Evolutionary conservation across 1,140 invertebrate species (phyloP).

Genomic region (Cecropterus lyciades): DNA sequence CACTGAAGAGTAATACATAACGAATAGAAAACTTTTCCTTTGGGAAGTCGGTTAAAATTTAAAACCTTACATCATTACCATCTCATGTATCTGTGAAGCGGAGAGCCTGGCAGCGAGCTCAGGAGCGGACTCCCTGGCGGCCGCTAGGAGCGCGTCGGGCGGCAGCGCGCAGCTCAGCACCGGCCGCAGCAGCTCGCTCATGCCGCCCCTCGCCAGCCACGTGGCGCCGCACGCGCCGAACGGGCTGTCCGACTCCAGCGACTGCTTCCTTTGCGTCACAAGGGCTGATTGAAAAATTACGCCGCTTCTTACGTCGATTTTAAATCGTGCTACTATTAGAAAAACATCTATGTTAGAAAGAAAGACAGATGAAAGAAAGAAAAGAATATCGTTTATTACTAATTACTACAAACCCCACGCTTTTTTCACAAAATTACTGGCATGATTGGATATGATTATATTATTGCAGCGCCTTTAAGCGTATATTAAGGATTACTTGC

Average conservation of each 20-base stretch:
- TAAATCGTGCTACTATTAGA: neutral
- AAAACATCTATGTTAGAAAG: too few relatives aligned
- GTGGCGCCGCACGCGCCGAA: slow-evolving; percentile 80
- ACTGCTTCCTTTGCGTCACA: slow-evolving; percentile 78
- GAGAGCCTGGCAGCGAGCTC: slow-evolving; percentile 88
- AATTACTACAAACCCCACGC: too few relatives aligned
- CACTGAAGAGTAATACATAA: too few relatives aligned
- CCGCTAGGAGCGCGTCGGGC: slow-evolving; percentile 91
- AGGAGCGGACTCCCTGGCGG: slow-evolving; percentile 91
- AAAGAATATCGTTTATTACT: too few relatives aligned
- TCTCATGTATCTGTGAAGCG: slow-evolving; percentile 87
- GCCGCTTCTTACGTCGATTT: slow-evolving; percentile 40
- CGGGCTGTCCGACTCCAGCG: slow-evolving; percentile 77
- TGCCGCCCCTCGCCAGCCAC: slow-evolving; percentile 69
- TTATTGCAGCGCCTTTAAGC: too few relatives aligned
- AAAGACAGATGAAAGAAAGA: too few relatives aligned
- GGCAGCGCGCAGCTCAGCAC: slow-evolving; percentile 84
- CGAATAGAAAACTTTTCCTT: too few relatives aligned
- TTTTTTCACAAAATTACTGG: too few relatives aligned
- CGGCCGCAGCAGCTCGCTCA: slow-evolving; percentile 79
- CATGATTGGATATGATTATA: too few relatives aligned
- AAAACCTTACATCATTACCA: slow-evolving; percentile 86
- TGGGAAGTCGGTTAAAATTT: too few relatives aligned
- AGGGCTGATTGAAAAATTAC: slow-evolving; percentile 55
- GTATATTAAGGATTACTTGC: too few relatives aligned